Base-by-base conservation (phyloP, 2,113 vertebrate genomes). In the Pogona vitticeps region DNA sequence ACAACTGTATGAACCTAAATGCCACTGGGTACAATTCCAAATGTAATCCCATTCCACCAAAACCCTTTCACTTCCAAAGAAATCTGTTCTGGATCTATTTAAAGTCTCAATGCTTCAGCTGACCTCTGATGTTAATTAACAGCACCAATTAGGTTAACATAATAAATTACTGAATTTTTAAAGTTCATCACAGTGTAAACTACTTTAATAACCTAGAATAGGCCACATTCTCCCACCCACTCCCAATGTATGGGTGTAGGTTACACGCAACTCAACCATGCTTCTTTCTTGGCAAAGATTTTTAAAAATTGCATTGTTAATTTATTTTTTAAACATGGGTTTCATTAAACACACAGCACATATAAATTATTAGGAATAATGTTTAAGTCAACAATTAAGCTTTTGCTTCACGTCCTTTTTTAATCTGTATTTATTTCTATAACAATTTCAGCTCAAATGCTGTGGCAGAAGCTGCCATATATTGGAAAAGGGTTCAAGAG, bases 361-460 rank as follows among this genome's bases (percentile, higher is more conserved):
- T 58, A 40, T n/a, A 52, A 33, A 46, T 70, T 58, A 21, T 31
- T 73, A 40, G 63, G 52, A 8, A 59, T 56, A 88, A 21, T 46
- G 56, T 15, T 76, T 6, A 18, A 88, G 46, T 13, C 80, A 10
- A 15, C 46, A 42, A 33, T 21, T 83, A 70, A 56, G 23, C 33
- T n/a, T 70, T 63, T 68, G 28, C 9, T 76, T 58, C 33, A 31
- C 80, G 18, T 46, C 26, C 85, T 36, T 52, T 86, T 46, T 33
- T 31, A 36, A 82, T 3, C 0, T 4, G 38, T 59, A 68, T 40
- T 58, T 86, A 73, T 63, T 46, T 23, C 40, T 42, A 33, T 28
- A 73, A 40, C 52, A 88, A 93, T 81, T 80, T 85, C 1, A 1
- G 73, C 86, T 82, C 82, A 88, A 90, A 87, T 89, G 70, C 76